Conservation (phyloP, 1,140 invertebrate genomes). For the Tenebrio molitor region DNA sequence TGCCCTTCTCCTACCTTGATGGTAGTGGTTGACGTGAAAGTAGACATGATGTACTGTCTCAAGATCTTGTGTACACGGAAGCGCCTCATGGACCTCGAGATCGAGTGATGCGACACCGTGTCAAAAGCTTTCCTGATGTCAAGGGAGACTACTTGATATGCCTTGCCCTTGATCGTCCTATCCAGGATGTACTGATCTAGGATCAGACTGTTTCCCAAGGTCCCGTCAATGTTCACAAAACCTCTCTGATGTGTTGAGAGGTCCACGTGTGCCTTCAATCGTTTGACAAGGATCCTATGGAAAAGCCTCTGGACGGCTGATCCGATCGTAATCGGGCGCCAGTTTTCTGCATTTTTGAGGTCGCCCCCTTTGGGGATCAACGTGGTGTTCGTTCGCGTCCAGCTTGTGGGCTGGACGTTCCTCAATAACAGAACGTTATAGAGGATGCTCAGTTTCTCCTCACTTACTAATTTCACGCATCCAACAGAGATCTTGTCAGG, state of each 20-base stretch:
- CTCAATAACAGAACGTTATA: constrained; percentile 1
- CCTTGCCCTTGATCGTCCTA: constrained; percentile 59
- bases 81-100: constrained; percentile 53
- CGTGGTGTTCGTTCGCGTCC: background rate
- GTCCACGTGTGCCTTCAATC: too few species aligned
- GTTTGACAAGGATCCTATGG: background rate
- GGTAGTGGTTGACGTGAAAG: constrained; percentile 44
- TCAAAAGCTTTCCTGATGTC: constrained; percentile 65
- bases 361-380: constrained; percentile 32
- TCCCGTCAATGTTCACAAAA: constrained; percentile 61
- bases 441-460: too few species aligned
- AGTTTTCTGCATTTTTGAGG: background rate
- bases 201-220: constrained; percentile 61
- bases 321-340: constrained; percentile 39
- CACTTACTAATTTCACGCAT: too few species aligned
- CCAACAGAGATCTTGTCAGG: too few species aligned
- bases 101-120: constrained; percentile 63
- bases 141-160: constrained; percentile 59
- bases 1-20: constrained; percentile 41
- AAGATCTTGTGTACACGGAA: constrained; percentile 54
- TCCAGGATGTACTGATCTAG: constrained; percentile 59
- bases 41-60: constrained; percentile 19
- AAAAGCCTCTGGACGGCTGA: constrained; percentile 29
- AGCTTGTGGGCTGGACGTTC: constrained; percentile 8
- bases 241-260: constrained; percentile 54